Evolutionary conservation across 37 sponge, comb jelly and placozoan species (phyloP), one percentile per base, ranked within the genome.

Genomic region (Crambe crambe): DNA sequence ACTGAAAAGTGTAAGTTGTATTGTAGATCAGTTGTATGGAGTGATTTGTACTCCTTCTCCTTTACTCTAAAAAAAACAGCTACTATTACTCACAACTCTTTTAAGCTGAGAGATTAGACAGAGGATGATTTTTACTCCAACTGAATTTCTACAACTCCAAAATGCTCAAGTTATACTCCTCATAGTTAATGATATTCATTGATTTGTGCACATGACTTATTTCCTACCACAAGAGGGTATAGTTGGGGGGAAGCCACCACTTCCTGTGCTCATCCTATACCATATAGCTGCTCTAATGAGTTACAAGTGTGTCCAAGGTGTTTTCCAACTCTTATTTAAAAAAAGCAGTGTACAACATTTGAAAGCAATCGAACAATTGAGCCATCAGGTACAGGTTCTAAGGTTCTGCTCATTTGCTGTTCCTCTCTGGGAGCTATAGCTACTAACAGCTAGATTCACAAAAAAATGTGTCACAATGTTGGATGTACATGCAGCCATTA

Each of bases 171-270:
- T 65, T 65, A 65, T 65, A 65, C 66, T 65, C 66, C 25, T 26
- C 21, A 58, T 20, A 30, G 27, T 26, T 65, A 65, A 65, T 65
- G 66, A 65, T 65, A 65, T 65, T 65, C 66, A 65, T 65, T 15
- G n/a, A n/a, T n/a, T n/a, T n/a, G 30, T 65, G 9, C 66, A 65
- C 66, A 65, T 65, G 66, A 65, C 66, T 65, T 58, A 58, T 58
- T 58, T 65, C 66, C 66, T 31, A 65, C 66, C 66, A 65, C 66
- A 65, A 65, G 10, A 32, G 15, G 66, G 66, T 30, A 58, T 47
- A 12, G 51, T 47, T 47, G 12, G 10, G 6, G 51, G 51, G 12
- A 47, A 47, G 51, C 51, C 51, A 47, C 51, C 51, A 47, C 6
- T 15, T 47, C n/a, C n/a, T n/a, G n/a, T n/a, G n/a, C n/a, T n/a